Evolutionary conservation across 2,113 vertebrate species (phyloP).

Genomic region (Tamias sibiricus): DNA sequence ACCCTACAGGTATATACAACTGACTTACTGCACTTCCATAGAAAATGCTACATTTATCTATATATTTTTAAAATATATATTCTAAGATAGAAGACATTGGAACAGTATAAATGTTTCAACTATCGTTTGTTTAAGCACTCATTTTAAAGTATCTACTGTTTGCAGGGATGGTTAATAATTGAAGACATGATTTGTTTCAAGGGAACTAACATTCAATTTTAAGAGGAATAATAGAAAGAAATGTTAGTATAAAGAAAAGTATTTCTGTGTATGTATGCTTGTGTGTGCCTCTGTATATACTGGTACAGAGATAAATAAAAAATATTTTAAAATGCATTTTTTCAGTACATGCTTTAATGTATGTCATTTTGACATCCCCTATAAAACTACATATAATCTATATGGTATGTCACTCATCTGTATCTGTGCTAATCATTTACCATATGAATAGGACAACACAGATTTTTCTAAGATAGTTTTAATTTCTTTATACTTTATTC

Average conservation of each 20-base stretch:
- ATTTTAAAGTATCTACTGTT: constrained; percentile 39
- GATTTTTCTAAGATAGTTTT: background rate
- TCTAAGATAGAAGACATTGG: constrained; percentile 59
- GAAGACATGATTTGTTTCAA: constrained; percentile 46
- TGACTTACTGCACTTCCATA: background rate
- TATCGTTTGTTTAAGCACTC: constrained; percentile 3
- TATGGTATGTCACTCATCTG: background rate
- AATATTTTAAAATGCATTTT: background rate
- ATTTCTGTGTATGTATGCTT: background rate
- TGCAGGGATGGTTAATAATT: constrained; percentile 62
- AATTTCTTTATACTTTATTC: background rate
- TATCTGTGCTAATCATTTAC: background rate
- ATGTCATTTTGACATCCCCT: background rate
- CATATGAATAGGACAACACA: background rate
- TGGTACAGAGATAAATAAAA: background rate
- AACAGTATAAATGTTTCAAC: background rate
- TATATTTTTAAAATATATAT: constrained; percentile 52
- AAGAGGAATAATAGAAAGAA: background rate
- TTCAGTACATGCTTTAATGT: background rate
- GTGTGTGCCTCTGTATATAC: background rate
- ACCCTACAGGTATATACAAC: background rate
- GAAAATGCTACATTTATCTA: constrained; percentile 5
- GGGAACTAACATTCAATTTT: background rate
- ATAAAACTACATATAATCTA: background rate
- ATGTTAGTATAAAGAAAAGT: background rate